A percentile compares a stretch with the other conserved stretches of the same genome.
phyloP scores from a whole-genome alignment of 2,113 vertebrate species.

The Semicossyphus pulcher region DNA sequence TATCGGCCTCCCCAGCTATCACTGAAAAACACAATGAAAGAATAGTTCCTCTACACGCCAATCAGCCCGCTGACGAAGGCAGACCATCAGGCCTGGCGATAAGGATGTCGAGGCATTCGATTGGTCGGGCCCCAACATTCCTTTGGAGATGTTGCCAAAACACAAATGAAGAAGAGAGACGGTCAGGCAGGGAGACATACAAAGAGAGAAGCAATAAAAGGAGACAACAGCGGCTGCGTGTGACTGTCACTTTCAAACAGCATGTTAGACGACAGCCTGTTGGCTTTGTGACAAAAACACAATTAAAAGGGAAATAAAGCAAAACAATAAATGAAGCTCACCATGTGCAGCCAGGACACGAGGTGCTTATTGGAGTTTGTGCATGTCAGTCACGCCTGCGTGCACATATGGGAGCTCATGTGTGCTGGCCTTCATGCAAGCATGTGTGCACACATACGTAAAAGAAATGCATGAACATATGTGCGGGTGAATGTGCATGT shows the following conservation, averaged over 20 bases:
- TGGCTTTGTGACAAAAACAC: slow-evolving; percentile 54
- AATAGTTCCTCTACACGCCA: slow-evolving; percentile 37
- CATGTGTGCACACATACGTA: slow-evolving; percentile 22
- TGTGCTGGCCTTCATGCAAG: slow-evolving; percentile 24
- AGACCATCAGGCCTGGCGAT: slow-evolving; percentile 42
- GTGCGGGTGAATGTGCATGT: slow-evolving; percentile 15
- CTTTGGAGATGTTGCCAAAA: slow-evolving; percentile 45
- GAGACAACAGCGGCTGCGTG: slow-evolving; percentile 38
- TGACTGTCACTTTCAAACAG: slow-evolving; percentile 69
- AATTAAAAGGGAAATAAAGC: slow-evolving; percentile 58
- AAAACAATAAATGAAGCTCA: slow-evolving; percentile 53
- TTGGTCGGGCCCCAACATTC: slow-evolving; percentile 47
- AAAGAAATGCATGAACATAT: slow-evolving; percentile 57
- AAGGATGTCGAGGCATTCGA: slow-evolving; percentile 57
- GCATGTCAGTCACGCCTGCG: slow-evolving; percentile 12
- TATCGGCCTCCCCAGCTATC: slow-evolving; percentile 59
- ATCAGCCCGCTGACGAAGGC: slow-evolving; percentile 45
- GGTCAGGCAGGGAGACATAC: slow-evolving; percentile 27
- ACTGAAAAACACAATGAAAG: slow-evolving; percentile 52
- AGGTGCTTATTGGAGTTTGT: slow-evolving; percentile 38
- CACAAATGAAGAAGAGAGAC: slow-evolving; percentile 34
- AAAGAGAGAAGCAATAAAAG: slow-evolving; percentile 10
- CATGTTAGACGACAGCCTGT: slow-evolving; percentile 66
- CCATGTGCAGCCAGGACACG: slow-evolving; percentile 23
- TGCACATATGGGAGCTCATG: slow-evolving; percentile 46